Conservation (phyloP, 2,797 vertebrate species). For the Natrix natrix region DNA sequence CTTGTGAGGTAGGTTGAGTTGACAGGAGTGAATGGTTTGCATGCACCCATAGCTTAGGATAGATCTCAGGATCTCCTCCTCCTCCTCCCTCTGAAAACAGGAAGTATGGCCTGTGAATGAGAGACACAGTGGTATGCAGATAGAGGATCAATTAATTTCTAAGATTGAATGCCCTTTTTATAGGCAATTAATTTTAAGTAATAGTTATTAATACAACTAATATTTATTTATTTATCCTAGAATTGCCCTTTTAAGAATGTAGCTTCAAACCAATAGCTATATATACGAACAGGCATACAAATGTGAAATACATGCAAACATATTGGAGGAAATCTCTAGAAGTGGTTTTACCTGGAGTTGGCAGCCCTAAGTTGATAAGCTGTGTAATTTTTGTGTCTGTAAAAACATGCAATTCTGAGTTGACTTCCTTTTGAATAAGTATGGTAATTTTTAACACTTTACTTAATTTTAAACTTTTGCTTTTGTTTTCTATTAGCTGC, state of each 20-base stretch:
- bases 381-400: neutral
- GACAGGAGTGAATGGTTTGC: neutral
- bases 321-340: neutral
- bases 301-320: neutral
- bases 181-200: neutral
- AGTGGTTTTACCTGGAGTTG: neutral
- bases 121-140: neutral
- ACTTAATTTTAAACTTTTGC: constrained; percentile 32
- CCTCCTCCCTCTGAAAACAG: neutral
- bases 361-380: neutral
- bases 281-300: neutral
- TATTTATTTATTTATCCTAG: neutral
- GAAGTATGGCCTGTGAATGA: neutral
- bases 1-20: neutral
- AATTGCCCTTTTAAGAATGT: neutral
- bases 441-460: neutral
- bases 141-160: neutral
- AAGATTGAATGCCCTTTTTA: neutral
- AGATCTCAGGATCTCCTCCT: neutral
- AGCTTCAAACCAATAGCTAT: neutral
- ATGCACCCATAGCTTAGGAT: neutral
- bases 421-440: neutral
- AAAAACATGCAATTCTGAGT: neutral
- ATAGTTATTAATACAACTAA: neutral
- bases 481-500: constrained; percentile 35